phyloP scores from a whole-genome alignment of 2,888 invertebrate genomes.

The Oxyteleia sp. region DNA sequence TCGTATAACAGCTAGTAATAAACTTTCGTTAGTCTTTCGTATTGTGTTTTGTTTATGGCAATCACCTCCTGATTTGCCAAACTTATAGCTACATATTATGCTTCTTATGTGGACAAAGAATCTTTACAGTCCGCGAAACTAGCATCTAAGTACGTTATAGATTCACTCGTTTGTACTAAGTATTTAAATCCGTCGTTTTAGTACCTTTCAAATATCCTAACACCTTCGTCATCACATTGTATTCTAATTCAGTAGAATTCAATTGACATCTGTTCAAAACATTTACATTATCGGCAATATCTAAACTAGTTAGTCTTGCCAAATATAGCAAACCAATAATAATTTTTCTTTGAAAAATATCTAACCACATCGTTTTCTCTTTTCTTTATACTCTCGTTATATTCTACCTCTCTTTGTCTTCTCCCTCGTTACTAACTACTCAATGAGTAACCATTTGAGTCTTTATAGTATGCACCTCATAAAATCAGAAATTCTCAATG shows the following conservation, averaged over 20 bases:
- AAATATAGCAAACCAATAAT: conserved; percentile 69
- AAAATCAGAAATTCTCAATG: background rate
- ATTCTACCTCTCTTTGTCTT: conserved; percentile 10
- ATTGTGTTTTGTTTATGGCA: background rate
- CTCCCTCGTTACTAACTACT: conserved; percentile 1
- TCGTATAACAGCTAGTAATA: background rate
- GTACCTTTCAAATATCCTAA: conserved; percentile 1
- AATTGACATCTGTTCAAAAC: conserved; percentile 64
- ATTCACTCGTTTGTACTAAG: background rate
- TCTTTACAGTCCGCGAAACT: conserved; percentile 12
- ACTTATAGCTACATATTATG: conserved; percentile 22
- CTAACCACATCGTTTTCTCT: background rate
- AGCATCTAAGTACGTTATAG: background rate
- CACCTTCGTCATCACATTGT: conserved; percentile 60
- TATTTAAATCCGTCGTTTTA: background rate
- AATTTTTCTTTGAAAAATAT: conserved; percentile 63
- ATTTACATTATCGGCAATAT: conserved; percentile 67
- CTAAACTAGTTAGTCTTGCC: conserved; percentile 67
- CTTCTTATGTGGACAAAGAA: conserved; percentile 4
- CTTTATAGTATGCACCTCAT: background rate
- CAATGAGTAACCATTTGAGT: conserved; percentile 52
- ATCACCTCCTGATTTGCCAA: conserved; percentile 1
- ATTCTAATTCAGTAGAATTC: conserved; percentile 69
- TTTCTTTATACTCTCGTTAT: background rate
- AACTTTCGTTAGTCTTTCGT: background rate